phyloP scores from a whole-genome alignment of 2,888 invertebrate species.

The Fissipunctia ypsillon region DNA sequence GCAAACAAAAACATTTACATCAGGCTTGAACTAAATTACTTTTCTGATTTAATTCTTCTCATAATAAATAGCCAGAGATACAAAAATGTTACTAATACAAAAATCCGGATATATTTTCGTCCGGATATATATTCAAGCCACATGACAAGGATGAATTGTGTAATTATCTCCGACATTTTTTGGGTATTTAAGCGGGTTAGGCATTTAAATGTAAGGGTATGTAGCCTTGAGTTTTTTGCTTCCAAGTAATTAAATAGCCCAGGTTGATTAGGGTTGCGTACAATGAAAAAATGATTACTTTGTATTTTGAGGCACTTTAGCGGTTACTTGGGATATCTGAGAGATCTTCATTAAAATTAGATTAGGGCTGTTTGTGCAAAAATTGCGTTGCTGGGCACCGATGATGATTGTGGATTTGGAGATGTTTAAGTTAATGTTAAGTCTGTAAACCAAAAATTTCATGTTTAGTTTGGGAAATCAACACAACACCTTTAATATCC shows the following conservation, averaged over 20 bases:
- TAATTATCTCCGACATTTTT: constrained; percentile 76
- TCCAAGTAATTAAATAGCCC: constrained; percentile 62
- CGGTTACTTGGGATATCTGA: constrained; percentile 53
- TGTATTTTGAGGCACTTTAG: constrained; percentile 43
- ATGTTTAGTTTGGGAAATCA: neutral
- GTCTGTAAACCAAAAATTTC: neutral
- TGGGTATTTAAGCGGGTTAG: constrained; percentile 68
- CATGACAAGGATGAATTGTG: constrained; percentile 74
- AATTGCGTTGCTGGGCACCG: constrained; percentile 19
- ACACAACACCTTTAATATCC: neutral
- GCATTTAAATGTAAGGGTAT: constrained; percentile 62
- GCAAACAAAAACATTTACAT: constrained; percentile 12
- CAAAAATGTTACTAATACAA: constrained; percentile 56
- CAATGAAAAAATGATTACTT: constrained; percentile 58
- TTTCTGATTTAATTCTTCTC: constrained; percentile 39
- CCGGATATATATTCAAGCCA: constrained; percentile 61
- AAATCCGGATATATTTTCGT: constrained; percentile 59
- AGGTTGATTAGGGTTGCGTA: constrained; percentile 68
- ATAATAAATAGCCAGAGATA: constrained; percentile 50
- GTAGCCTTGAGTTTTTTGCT: constrained; percentile 56
- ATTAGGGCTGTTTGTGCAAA: constrained; percentile 47
- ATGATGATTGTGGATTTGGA: neutral
- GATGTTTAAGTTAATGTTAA: neutral
- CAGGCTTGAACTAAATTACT: constrained; percentile 19
- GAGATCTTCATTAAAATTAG: constrained; percentile 60